Percentiles rank a stretch among this genome's conserved stretches.
phyloP scores from a whole-genome alignment of 2,797 vertebrate genomes.

The Melanotaenia maccullochi region DNA sequence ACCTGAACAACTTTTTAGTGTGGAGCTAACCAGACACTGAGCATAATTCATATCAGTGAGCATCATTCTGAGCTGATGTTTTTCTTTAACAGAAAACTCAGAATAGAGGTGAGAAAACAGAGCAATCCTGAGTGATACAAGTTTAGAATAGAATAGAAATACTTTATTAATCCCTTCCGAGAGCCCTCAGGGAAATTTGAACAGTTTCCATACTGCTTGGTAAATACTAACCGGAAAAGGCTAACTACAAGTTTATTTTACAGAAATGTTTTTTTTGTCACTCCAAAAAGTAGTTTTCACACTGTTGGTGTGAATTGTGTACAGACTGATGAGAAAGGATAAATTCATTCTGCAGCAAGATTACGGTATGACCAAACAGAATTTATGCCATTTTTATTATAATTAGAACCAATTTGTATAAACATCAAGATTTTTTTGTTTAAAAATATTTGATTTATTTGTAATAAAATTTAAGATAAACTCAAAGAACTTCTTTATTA shows the following conservation, averaged over 20 bases:
- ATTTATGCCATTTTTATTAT: neutral
- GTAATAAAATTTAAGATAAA: constrained; percentile 1
- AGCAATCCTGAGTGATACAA: neutral
- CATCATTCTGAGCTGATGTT: neutral
- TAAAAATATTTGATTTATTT: neutral
- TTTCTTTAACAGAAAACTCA: neutral
- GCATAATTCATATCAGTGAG: neutral
- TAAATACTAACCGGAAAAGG: neutral
- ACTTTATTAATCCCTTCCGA: no score
- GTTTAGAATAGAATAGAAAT: no score
- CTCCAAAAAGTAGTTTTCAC: no score
- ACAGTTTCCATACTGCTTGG: neutral
- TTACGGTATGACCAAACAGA: neutral
- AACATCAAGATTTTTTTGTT: neutral
- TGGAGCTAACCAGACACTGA: neutral
- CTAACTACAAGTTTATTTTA: neutral
- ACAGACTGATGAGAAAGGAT: no score
- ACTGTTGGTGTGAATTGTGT: no score
- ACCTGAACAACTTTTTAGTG: neutral
- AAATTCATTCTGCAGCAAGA: neutral
- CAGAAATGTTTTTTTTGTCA: neutral
- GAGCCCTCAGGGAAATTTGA: no score
- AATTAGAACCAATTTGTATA: neutral
- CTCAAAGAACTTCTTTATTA: neutral
- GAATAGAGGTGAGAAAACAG: neutral